Evolutionary conservation across 92 coral and sea anemone species (phyloP), one percentile per base, ranked within the genome.

Genomic region (Chrysogorgia sp.): DNA sequence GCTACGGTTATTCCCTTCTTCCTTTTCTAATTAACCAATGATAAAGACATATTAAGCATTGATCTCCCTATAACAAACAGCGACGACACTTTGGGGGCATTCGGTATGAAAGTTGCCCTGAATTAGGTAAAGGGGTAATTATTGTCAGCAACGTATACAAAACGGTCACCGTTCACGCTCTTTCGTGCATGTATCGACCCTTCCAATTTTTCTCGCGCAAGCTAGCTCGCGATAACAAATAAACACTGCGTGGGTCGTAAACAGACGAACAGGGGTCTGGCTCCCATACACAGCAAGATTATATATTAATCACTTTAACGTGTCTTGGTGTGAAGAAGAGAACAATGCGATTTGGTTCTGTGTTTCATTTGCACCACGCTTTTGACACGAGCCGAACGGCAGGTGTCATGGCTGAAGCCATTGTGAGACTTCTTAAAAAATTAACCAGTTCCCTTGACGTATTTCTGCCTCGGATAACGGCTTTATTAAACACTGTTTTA

Each of bases 301-400:
- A 47, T 48, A 21, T 17, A 52, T 31, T 72, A 72, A 72, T 72
- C 63, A 72, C 50, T 72, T 72, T 72, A 72, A 72, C 79, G 79
- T 56, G 79, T 72, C 34, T 53, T 59, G 15, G 79, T 30, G 40
- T 69, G 76, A 69, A 26, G 20, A 31, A 33, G 28, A 17, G 29
- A 48, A 69, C 76, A 69, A 69, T 69, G 48, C 43, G 60, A 37
- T 34, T 45, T 26, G 29, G 55, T 34, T 58, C 12, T 25, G 76
- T 60, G 65, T 31, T 72, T 72, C 28, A 72, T 72, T 53, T 72
- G 20, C 15, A 72, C 28, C 79, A 72, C 52, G 79, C 79, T 58
- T 72, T 57, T 2, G 79, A 52, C 79, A 72, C 79, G 79, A 55
- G 40, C 52, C 58, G 52, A 37, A 7, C 79, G 35, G 65, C 79